A percentile compares a stretch with the other conserved stretches of the same genome.
Evolutionary conservation across 2,113 vertebrate genomes (phyloP).

Genomic region (Pelodiscus sinensis): DNA sequence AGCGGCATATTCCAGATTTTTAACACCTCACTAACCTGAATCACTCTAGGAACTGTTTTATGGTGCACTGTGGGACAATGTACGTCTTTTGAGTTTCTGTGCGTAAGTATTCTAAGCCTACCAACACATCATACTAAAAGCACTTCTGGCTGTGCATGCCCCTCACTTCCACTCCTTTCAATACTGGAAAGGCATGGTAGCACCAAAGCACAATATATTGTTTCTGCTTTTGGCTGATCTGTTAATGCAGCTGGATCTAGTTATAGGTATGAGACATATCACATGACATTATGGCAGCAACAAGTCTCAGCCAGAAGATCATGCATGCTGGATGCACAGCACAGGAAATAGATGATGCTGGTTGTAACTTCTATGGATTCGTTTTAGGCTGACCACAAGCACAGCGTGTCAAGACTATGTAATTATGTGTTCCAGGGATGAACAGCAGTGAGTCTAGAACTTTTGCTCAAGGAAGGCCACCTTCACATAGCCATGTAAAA

Average conservation of each 20-base stretch:
- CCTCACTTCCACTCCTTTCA: background rate
- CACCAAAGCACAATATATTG: background rate
- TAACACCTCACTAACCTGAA: background rate
- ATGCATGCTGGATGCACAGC: fast-evolving
- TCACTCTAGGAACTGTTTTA: background rate
- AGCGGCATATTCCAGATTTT: background rate
- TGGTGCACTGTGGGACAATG: background rate
- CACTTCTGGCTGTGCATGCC: fast-evolving
- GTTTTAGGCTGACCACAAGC: background rate
- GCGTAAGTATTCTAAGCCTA: background rate
- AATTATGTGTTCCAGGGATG: background rate
- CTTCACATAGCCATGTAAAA: background rate
- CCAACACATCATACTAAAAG: background rate
- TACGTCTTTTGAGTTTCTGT: background rate
- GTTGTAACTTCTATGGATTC: background rate
- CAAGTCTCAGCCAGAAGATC: background rate
- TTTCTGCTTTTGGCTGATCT: background rate
- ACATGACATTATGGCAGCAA: background rate
- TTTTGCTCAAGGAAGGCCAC: background rate
- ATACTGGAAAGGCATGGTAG: background rate
- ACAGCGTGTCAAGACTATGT: background rate
- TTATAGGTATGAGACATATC: background rate
- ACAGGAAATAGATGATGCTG: background rate
- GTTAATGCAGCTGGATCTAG: background rate
- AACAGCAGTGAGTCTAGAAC: background rate